Evolutionary conservation across 2,113 vertebrate genomes (phyloP), one percentile per base, ranked within the genome.

Genomic region (Tachycineta bicolor): DNA sequence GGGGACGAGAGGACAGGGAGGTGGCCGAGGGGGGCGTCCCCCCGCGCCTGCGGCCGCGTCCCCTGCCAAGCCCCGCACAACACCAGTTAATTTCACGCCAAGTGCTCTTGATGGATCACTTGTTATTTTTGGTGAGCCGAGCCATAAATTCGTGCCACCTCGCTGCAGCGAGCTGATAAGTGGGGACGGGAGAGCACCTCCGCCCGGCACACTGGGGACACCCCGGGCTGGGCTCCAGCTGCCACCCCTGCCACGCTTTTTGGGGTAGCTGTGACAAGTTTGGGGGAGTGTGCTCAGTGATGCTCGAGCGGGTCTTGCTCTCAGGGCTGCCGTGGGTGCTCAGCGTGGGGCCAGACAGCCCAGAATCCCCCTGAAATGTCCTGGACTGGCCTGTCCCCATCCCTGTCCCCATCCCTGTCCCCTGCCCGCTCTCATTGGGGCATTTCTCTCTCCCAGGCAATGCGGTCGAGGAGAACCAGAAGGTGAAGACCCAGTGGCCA

Each of bases 401-500:
- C 22, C 25, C 53, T 5, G 9, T 58, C 55, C 34, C 21, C 37
- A 11, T 25, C 25, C 2, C 16, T 3, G 7, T 34, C n/a, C 68
- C 68, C 59, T 49, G 14, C 10, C 60, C 0, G 0, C 31, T 82
- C 77, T 96, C 97, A 98, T 76, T 33, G 5, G 14, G 53, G 49
- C 49, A 1, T 71, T 96, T 81, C 85, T 97, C 90, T 96, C 93
- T 97, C 96, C 64, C 82, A 99, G 99, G 99, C 95, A 98, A 98
- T 83, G 99, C 98, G 5, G 87, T 97, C 2, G 99, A 99, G 92
- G 99, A 99, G 87, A 99, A 99, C 88, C 98, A 99, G 96, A 99
- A 99, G 98, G 99, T 99, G 98, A 99, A 99, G 97, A 99, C 99
- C 33, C 99, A 99, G 98, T 99, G 99, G 97, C 99, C 99, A 6